phyloP scores from a whole-genome alignment of 2,113 vertebrate genomes.

The Poicephalus meyeri region DNA sequence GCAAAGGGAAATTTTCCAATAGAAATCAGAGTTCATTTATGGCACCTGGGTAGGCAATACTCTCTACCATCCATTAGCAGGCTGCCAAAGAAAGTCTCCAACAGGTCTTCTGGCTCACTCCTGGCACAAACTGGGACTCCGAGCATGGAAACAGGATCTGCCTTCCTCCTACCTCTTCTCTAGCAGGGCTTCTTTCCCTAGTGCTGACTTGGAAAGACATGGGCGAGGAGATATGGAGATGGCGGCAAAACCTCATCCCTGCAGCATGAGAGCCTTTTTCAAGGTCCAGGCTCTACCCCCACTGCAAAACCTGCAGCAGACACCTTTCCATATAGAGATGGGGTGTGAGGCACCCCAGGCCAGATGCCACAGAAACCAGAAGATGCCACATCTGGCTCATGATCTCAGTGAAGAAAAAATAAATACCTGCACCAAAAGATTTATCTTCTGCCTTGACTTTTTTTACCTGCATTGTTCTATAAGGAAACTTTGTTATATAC shows the following conservation, averaged over 20 bases:
- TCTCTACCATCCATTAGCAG: not conserved
- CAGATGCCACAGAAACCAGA: too few relatives aligned
- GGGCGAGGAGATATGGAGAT: rapidly evolving
- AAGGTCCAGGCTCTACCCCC: not conserved
- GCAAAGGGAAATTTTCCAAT: not conserved
- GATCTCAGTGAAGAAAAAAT: not conserved
- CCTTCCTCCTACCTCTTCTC: not conserved
- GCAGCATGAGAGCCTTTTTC: not conserved
- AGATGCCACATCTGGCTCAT: rapidly evolving
- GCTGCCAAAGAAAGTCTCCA: rapidly evolving
- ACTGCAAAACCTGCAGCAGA: not conserved
- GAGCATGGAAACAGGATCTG: not conserved
- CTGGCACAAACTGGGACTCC: not conserved
- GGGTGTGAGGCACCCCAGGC: not conserved
- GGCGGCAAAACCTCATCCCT: not conserved
- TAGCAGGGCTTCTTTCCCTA: not conserved
- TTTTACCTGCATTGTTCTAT: not conserved
- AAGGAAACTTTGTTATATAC: not conserved
- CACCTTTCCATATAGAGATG: not conserved
- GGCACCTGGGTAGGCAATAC: not conserved
- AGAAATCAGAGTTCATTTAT: not conserved
- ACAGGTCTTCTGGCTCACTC: not conserved
- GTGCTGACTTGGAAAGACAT: not conserved
- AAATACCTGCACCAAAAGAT: rapidly evolving
- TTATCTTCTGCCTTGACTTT: not conserved